A percentile compares a stretch with the other conserved stretches of the same genome.
Evolutionary conservation across 2,888 invertebrate species (phyloP).

Genomic region (Vanessa cardui): DNA sequence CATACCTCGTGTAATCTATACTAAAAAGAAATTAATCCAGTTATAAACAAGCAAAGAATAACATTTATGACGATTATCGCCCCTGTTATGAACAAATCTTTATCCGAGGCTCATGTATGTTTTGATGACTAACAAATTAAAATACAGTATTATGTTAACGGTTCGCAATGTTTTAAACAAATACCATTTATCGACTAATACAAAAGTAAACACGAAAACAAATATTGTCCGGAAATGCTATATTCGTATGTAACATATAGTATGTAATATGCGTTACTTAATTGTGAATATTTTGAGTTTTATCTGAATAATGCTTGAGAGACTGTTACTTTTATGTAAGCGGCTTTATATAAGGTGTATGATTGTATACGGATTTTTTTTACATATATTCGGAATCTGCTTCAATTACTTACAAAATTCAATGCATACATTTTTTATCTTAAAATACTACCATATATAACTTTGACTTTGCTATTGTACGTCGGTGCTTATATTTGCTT

Average conservation of each 20-base stretch:
- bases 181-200: constrained; percentile 11
- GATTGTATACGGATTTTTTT: too few relatives aligned
- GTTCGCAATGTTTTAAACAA: constrained; percentile 17
- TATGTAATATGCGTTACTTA: not conserved
- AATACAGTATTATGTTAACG: constrained; percentile 13
- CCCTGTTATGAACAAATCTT: not conserved
- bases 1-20: constrained; percentile 31
- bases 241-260: not conserved
- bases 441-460: constrained; percentile 20
- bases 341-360: too few relatives aligned
- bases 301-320: too few relatives aligned
- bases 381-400: not conserved
- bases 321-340: too few relatives aligned
- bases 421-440: not conserved
- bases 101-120: not conserved
- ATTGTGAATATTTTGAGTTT: not conserved
- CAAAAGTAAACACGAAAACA: constrained; percentile 6
- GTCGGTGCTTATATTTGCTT: constrained; percentile 44
- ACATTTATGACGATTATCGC: not conserved
- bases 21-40: constrained; percentile 22
- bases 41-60: constrained; percentile 1
- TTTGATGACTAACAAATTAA: not conserved
- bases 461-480: constrained; percentile 32
- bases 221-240: constrained; percentile 4
- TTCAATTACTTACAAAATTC: not conserved